These are phyloP conservation scores for Sarcophaga variegata DNA, from an alignment of 2,888 invertebrate genomes.

Conservation along the genomic window DNA sequence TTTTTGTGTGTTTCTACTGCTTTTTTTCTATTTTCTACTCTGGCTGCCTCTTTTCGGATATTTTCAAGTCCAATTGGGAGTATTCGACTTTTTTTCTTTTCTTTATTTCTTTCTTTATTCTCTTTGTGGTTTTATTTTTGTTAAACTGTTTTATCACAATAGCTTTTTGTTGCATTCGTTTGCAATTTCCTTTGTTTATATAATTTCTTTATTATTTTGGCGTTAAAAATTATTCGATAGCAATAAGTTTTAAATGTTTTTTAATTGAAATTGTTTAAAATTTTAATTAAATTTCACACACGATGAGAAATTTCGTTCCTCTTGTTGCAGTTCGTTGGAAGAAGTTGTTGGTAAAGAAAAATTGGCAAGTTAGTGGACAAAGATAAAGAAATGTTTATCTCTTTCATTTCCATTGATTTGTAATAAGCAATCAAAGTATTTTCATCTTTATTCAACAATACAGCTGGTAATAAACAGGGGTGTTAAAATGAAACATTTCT, in stretches of 20 bases:
- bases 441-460: neutral
- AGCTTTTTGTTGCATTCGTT: conserved; percentile 33
- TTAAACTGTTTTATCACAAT: conserved; percentile 45
- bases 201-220: conserved; percentile 12
- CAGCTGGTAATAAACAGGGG: conserved; percentile 32
- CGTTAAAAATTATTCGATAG: neutral
- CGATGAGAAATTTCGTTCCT: conserved; percentile 67
- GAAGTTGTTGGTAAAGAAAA: conserved; percentile 41
- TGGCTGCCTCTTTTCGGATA: conserved; percentile 38
- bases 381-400: neutral
- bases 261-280: conserved; percentile 57
- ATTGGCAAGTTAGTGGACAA: conserved; percentile 10
- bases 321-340: conserved; percentile 65
- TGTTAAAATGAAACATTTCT: conserved; percentile 6
- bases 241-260: conserved; percentile 36
- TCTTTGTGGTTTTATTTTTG: conserved; percentile 48
- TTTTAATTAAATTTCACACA: conserved; percentile 64
- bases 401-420: neutral
- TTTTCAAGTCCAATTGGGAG: conserved; percentile 69
- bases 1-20: conserved; percentile 58
- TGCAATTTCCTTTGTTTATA: conserved; percentile 16
- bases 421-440: neutral
- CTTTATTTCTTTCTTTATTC: conserved; percentile 16
- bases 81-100: conserved; percentile 48
- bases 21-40: conserved; percentile 41